Evolutionary conservation across 2,113 vertebrate species (phyloP).

Genomic region (Melanerpes aurifrons): DNA sequence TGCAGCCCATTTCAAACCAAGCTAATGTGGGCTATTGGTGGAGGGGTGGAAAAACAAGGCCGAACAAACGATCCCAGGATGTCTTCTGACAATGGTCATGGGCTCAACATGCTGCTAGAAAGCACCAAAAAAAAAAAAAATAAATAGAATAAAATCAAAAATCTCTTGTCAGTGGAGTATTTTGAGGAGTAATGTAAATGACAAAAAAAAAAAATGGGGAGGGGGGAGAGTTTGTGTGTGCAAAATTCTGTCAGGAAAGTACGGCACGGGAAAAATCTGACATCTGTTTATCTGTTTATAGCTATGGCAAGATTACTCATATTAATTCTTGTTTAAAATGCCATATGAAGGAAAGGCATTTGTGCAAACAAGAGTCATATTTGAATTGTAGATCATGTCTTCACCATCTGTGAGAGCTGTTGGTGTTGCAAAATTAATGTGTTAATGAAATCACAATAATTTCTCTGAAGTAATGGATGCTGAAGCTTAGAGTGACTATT

Average conservation of each 20-base stretch:
- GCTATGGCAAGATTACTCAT: conserved; percentile 85
- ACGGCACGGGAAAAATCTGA: conserved; percentile 80
- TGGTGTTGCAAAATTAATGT: conserved; percentile 89
- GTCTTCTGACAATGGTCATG: conserved; percentile 33
- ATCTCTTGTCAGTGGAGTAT: conserved; percentile 35
- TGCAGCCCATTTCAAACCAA: neutral
- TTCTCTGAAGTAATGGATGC: conserved; percentile 84
- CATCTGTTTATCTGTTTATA: conserved; percentile 91
- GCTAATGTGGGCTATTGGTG: neutral
- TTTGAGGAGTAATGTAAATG: conserved; percentile 66
- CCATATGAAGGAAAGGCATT: conserved; percentile 88
- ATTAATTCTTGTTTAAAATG: conserved; percentile 90
- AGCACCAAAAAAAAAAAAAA: conserved; percentile 37
- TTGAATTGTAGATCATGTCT: conserved; percentile 90
- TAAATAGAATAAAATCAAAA: neutral
- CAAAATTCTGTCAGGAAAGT: conserved; percentile 79
- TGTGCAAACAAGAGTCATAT: conserved; percentile 89
- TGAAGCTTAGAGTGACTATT: conserved; percentile 81
- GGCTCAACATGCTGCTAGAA: conserved; percentile 37
- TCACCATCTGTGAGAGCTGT: conserved; percentile 87
- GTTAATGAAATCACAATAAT: conserved; percentile 91
- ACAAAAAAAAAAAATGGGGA: neutral
- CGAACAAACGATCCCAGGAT: conserved; percentile 24
- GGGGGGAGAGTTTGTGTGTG: conserved; percentile 40
- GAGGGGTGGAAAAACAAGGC: neutral